Percentiles rank a stretch among this genome's conserved stretches.
Conservation (phyloP, 1,140 invertebrate species). For the Drosophila santomea region DNA sequence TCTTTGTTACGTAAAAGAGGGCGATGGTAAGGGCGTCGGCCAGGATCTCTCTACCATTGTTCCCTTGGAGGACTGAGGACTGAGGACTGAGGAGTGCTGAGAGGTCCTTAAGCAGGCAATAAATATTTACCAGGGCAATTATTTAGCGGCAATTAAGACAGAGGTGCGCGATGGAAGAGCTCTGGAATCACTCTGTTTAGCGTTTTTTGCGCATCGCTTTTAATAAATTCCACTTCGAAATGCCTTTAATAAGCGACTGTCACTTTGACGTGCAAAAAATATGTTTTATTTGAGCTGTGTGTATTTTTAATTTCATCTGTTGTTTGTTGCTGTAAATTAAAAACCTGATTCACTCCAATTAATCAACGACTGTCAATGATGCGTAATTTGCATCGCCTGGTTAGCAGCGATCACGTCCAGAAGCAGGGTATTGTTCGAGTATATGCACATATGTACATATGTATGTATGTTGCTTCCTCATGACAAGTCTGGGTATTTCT, state of each 20-base stretch:
- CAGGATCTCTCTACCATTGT: slow-evolving; percentile 15
- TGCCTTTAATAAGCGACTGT: slow-evolving; percentile 71
- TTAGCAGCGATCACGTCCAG: slow-evolving; percentile 30
- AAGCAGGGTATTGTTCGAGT: slow-evolving; percentile 11
- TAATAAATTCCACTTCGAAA: slow-evolving; percentile 66
- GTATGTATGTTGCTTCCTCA: slow-evolving; percentile 54
- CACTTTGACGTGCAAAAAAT: slow-evolving; percentile 26
- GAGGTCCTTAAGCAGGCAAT: slow-evolving; percentile 58
- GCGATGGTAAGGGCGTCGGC: background rate
- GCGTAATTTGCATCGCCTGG: slow-evolving; percentile 62
- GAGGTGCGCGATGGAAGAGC: slow-evolving; percentile 18
- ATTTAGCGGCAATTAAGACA: slow-evolving; percentile 64
- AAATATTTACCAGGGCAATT: slow-evolving; percentile 67
- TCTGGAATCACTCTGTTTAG: slow-evolving; percentile 7
- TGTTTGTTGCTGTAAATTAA: slow-evolving; percentile 64
- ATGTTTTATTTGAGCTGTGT: slow-evolving; percentile 44
- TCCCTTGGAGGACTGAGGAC: slow-evolving; percentile 13
- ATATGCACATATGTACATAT: too few species aligned
- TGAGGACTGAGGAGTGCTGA: slow-evolving; percentile 20
- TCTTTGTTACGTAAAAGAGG: slow-evolving; percentile 11
- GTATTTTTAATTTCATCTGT: slow-evolving; percentile 43
- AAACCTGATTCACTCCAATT: slow-evolving; percentile 76
- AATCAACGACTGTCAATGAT: slow-evolving; percentile 77
- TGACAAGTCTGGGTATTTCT: slow-evolving; percentile 26
- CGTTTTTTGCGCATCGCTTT: slow-evolving; percentile 1